Conservation (phyloP, 2,797 vertebrate genomes). For the Mustela erminea region DNA sequence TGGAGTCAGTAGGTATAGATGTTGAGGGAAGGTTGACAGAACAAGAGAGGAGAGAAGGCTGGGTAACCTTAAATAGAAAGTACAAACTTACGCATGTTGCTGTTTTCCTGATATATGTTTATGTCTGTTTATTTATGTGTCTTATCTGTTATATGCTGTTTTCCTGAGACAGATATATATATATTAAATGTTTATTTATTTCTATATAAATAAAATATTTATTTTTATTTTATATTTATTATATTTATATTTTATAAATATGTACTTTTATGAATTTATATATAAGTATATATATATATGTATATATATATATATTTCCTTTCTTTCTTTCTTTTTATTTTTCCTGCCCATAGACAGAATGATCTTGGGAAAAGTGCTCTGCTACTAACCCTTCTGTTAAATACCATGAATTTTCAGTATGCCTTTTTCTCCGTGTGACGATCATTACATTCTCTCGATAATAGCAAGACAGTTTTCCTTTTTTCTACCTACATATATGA, state of each 20-base stretch:
- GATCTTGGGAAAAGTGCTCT: background rate
- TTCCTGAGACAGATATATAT: background rate
- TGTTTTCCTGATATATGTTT: background rate
- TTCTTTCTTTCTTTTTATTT: background rate
- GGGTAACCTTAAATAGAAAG: background rate
- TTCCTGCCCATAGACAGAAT: background rate
- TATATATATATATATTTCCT: too few relatives aligned
- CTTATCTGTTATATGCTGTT: background rate
- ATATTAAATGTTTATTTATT: too few relatives aligned
- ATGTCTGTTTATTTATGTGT: background rate
- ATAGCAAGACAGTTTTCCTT: constrained; percentile 1
- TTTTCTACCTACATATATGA: background rate
- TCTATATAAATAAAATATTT: too few relatives aligned
- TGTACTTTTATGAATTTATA: too few relatives aligned
- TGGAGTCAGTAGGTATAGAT: background rate
- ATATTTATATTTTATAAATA: too few relatives aligned
- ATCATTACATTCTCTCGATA: constrained; percentile 30
- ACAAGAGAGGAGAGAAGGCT: background rate
- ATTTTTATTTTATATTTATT: too few relatives aligned
- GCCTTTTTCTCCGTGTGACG: background rate
- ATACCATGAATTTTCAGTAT: constrained; percentile 27
- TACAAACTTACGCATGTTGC: background rate
- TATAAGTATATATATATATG: too few relatives aligned
- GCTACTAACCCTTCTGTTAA: background rate
- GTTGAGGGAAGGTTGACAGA: background rate